Conservation (phyloP, 2,113 vertebrate species). For the Phylloscopus whistleri region DNA sequence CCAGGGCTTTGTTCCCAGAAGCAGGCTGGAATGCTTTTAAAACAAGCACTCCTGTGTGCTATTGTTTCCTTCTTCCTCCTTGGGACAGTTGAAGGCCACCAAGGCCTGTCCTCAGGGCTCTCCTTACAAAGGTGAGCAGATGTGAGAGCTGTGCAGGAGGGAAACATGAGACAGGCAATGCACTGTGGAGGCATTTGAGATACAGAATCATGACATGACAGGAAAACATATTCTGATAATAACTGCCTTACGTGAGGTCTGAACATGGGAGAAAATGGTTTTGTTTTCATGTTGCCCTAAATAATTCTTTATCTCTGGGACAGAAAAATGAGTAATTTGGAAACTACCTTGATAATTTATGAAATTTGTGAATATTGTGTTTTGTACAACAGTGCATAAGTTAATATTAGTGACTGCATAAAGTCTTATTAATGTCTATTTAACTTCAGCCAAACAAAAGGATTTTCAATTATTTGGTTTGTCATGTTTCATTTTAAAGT, state of each 20-base stretch:
- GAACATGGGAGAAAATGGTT: not conserved
- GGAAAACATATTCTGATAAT: not conserved
- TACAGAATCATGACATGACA: not conserved
- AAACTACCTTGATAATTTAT: not conserved
- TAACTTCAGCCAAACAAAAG: not conserved
- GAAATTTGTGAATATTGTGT: not conserved
- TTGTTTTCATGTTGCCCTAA: not conserved
- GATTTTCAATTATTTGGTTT: not conserved
- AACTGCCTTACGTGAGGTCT: not conserved
- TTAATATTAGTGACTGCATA: not conserved
- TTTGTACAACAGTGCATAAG: not conserved
- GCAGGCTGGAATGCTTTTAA: not conserved
- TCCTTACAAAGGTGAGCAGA: not conserved
- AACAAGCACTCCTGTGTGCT: not conserved
- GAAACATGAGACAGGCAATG: not conserved
- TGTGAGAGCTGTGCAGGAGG: not conserved
- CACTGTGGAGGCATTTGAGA: not conserved
- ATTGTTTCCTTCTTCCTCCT: not conserved
- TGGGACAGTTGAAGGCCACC: not conserved
- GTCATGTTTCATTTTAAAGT: not conserved
- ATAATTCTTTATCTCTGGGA: not conserved
- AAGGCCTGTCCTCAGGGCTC: not conserved
- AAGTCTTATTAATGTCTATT: not conserved
- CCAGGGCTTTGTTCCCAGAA: not conserved
- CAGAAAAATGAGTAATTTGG: not conserved